A percentile compares a stretch with the other conserved stretches of the same genome.
Evolutionary conservation across 1,140 invertebrate species (phyloP).

Genomic region (Musca vetustissima): DNA sequence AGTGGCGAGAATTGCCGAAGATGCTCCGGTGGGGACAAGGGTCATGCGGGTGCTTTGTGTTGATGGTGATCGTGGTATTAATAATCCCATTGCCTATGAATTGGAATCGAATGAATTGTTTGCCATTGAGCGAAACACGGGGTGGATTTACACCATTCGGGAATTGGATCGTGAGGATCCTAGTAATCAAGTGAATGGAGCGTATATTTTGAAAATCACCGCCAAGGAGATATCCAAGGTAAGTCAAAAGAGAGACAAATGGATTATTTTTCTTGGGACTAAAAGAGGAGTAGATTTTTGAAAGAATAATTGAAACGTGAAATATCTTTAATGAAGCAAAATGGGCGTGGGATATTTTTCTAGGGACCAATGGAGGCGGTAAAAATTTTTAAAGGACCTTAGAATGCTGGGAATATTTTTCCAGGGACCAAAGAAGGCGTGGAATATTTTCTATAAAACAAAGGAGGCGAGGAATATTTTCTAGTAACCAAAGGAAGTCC

Average conservation of each 20-base stretch:
- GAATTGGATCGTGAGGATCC: constrained; percentile 80
- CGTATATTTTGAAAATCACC: constrained; percentile 83
- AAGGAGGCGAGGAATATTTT: no score
- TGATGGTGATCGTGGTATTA: constrained; percentile 89
- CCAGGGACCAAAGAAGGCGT: no score
- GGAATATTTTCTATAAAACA: no score
- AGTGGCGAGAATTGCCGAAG: constrained; percentile 84
- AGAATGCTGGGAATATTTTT: no score
- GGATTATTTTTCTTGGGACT: background rate
- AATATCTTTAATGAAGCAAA: no score
- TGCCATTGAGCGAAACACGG: constrained; percentile 76
- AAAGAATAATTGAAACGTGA: no score
- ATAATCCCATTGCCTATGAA: constrained; percentile 83
- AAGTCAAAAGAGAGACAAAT: constrained; percentile 26
- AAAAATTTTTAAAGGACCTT: no score
- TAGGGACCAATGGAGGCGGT: no score
- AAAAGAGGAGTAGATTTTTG: no score
- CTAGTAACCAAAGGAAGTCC: no score
- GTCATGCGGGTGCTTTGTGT: constrained; percentile 87
- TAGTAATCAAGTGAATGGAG: constrained; percentile 75
- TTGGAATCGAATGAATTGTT: constrained; percentile 74
- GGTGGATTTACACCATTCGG: constrained; percentile 75
- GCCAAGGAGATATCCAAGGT: constrained; percentile 63
- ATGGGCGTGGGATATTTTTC: no score
- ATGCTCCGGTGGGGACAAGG: constrained; percentile 75